Conservation (phyloP, 1,140 invertebrate species). For the Calliopsis andreniformis region DNA sequence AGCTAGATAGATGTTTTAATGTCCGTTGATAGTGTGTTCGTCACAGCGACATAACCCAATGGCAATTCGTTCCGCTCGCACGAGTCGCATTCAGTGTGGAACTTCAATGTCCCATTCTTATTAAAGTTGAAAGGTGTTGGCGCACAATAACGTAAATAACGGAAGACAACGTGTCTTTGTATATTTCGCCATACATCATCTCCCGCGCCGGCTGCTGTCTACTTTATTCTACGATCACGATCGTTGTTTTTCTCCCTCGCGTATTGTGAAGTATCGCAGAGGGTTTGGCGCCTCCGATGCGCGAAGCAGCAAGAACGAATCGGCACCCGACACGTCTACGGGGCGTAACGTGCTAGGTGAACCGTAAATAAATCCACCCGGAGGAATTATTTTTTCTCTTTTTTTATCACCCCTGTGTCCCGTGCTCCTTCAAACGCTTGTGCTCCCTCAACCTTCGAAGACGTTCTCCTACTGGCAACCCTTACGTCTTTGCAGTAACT, state of each 20-base stretch:
- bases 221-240: constrained; percentile 56
- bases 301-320: constrained; percentile 51
- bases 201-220: constrained; percentile 21
- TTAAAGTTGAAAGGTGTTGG: constrained; percentile 38
- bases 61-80: constrained; percentile 26
- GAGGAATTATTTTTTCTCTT: constrained; percentile 57
- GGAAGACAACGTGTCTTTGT: constrained; percentile 52
- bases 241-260: constrained; percentile 45
- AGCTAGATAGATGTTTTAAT: neutral
- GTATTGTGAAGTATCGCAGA: constrained; percentile 34
- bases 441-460: neutral
- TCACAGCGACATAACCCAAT: constrained; percentile 17
- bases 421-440: neutral
- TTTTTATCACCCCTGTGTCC: constrained; percentile 5
- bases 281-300: constrained; percentile 50
- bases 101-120: constrained; percentile 42
- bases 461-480: neutral
- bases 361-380: constrained; percentile 61
- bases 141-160: constrained; percentile 50
- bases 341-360: constrained; percentile 53
- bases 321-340: constrained; percentile 40
- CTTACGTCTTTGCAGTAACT: neutral
- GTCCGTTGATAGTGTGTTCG: neutral
- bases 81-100: constrained; percentile 31
- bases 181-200: constrained; percentile 55